A percentile compares a stretch with the other conserved stretches of the same genome.
phyloP scores from a whole-genome alignment of 2,113 vertebrate genomes.

The Cyanoramphus novaezelandiae region DNA sequence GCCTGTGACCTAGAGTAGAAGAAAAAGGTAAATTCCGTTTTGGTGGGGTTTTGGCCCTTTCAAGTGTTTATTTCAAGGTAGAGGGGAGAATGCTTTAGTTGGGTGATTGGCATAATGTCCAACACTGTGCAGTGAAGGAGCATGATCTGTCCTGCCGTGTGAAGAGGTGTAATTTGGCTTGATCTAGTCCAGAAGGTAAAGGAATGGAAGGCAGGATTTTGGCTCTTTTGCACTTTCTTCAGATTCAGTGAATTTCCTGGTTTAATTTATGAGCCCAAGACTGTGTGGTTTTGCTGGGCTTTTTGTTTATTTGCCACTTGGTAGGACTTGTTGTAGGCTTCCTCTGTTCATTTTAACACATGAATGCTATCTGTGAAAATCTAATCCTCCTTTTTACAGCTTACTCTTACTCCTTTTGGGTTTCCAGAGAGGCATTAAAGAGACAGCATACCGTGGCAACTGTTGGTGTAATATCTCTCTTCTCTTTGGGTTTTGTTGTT shows the following conservation, averaged over 20 bases:
- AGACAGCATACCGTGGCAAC: neutral
- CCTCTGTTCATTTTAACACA: neutral
- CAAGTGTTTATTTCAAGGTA: neutral
- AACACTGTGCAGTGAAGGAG: neutral
- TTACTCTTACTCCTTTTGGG: neutral
- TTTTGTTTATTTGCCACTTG: neutral
- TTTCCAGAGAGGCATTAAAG: neutral
- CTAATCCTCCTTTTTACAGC: neutral
- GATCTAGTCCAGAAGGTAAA: neutral
- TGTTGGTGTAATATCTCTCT: neutral
- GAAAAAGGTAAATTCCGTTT: neutral
- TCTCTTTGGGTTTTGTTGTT: neutral
- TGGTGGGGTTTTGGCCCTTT: fast-evolving
- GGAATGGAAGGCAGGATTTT: neutral
- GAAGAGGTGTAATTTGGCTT: neutral
- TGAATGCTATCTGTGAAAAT: neutral
- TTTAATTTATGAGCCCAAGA: neutral
- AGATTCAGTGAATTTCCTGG: neutral
- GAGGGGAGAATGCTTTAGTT: neutral
- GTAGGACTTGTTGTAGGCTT: neutral
- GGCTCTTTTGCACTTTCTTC: neutral
- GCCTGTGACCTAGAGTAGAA: neutral
- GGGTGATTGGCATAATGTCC: neutral
- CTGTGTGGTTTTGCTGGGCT: neutral
- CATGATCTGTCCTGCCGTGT: fast-evolving